Evolutionary conservation across 2,113 vertebrate genomes (phyloP).

Genomic region (Pterocles orientalis): DNA sequence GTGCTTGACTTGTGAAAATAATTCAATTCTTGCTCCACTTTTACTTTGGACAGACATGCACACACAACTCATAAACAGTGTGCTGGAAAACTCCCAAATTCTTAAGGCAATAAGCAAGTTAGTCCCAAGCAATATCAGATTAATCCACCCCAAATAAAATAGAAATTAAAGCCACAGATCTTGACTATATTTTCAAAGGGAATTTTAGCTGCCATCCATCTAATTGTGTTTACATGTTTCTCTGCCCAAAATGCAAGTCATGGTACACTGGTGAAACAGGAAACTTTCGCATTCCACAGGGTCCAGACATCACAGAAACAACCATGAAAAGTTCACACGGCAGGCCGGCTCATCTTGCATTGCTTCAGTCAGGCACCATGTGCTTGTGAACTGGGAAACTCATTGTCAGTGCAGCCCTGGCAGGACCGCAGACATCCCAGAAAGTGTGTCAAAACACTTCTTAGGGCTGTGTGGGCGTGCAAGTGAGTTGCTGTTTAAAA

Average conservation of each 20-base stretch:
- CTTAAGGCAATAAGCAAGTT: constrained; percentile 15
- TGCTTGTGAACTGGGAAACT: neutral
- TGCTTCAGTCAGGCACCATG: neutral
- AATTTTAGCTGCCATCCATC: constrained; percentile 38
- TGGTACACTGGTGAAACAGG: constrained; percentile 58
- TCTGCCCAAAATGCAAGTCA: constrained; percentile 51
- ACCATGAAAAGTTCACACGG: neutral
- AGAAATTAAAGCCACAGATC: constrained; percentile 12
- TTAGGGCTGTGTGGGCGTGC: neutral
- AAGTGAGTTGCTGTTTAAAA: neutral
- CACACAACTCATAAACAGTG: neutral
- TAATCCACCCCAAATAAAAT: constrained; percentile 14
- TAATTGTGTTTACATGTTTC: constrained; percentile 55
- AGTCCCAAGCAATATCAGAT: neutral
- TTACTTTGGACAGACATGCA: neutral
- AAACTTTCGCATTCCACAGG: constrained; percentile 39
- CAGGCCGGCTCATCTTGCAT: constrained; percentile 9
- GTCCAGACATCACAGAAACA: constrained; percentile 58
- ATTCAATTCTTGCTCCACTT: neutral
- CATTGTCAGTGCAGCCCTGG: neutral
- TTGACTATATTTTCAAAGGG: neutral
- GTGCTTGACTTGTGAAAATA: neutral
- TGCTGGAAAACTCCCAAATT: constrained; percentile 22
- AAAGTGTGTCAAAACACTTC: neutral
- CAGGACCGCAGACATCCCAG: neutral